Evolutionary conservation across 2,888 invertebrate species (phyloP), one percentile per base, ranked within the genome.

Genomic region (Leptopilina drosophilae): DNA sequence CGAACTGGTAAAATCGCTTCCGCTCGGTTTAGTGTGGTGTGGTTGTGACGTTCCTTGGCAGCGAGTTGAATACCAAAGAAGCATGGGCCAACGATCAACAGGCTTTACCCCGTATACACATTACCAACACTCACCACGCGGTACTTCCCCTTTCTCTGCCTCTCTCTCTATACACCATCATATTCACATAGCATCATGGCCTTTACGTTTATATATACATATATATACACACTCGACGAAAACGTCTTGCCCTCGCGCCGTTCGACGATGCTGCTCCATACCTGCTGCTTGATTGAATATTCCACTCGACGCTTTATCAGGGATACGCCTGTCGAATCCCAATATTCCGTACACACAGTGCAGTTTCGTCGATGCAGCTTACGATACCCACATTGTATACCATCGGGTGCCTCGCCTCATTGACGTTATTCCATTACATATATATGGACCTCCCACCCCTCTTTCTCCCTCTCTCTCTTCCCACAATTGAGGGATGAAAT

Each of bases 231-330:
- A 42, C 62, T 62, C 62, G 1, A 62, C 20, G 15, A 62, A 76
- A 56, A 64, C 65, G 69, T 65, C 79, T 46, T 75, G 73, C 65
- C 81, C 73, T 33, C 64, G 40, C 26, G 77, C 46, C 64, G 14
- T 77, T 79, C 80, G 76, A 69, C 78, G 78, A 77, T 81, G 79
- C 78, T 78, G 80, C 77, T 83, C 82, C 80, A 79, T 81, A 80
- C 80, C 83, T 83, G 79, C 81, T 84, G 84, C 85, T 85, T 86
- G 88, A 90, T 91, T 90, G 88, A 89, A 90, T 90, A 91, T 91
- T 90, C 91, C 85, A 83, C 86, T 87, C 89, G 85, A 85, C 87
- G 89, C 87, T 88, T 89, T 90, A 90, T 91, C 90, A 87, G 84
- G 82, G 82, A 84, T 83, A 87, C 89, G 87, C 87, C 82, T 79